Percentiles rank a stretch among this genome's conserved stretches.
Conservation (phyloP, 2,113 vertebrate genomes). For the Charina bottae region DNA sequence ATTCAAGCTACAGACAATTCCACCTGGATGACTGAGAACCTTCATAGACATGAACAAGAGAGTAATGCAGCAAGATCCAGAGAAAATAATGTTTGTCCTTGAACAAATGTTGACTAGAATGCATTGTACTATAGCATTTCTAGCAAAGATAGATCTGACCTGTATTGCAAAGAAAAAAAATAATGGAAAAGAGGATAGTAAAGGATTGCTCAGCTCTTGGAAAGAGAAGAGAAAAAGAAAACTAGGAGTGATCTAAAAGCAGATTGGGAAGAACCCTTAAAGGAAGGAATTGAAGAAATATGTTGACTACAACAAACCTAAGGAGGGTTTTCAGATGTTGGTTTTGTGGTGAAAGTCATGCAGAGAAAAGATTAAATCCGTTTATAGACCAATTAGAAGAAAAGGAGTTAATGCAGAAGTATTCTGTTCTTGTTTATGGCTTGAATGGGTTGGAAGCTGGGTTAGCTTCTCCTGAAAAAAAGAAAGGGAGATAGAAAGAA, state of each 20-base stretch:
- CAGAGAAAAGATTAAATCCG: neutral
- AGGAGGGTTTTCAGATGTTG: neutral
- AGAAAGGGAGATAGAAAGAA: no score
- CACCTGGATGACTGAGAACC: no score
- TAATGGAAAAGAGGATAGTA: neutral
- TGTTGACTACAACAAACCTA: neutral
- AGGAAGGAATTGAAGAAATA: neutral
- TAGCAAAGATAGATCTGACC: neutral
- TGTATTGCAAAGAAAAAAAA: neutral
- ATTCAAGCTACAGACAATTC: no score
- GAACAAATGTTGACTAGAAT: neutral
- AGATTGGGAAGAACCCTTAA: neutral
- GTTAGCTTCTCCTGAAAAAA: neutral
- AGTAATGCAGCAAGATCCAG: neutral
- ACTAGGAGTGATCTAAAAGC: neutral
- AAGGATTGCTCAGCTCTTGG: neutral
- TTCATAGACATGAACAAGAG: neutral
- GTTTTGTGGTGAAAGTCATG: neutral
- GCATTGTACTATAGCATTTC: neutral
- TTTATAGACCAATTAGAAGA: neutral
- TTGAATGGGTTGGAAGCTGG: neutral
- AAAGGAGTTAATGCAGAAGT: neutral
- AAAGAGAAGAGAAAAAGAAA: neutral
- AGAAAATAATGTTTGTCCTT: neutral
- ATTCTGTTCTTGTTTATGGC: neutral